A percentile compares a stretch with the other conserved stretches of the same genome.
Evolutionary conservation across 2,113 vertebrate genomes (phyloP).

Genomic region (Crypturellus undulatus): DNA sequence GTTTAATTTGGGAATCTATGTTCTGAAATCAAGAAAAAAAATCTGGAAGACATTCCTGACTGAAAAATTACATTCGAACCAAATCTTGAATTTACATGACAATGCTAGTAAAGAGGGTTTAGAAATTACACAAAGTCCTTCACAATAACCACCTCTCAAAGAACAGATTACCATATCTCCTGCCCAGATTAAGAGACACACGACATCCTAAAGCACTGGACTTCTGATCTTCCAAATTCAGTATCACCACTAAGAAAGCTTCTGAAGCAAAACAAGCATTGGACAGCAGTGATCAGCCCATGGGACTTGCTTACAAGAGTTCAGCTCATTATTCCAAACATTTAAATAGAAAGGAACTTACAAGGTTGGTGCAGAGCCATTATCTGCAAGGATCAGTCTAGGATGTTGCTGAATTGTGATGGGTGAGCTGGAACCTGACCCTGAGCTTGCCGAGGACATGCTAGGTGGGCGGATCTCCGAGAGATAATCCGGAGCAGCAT

Average conservation of each 20-base stretch:
- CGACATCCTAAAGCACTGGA: neutral
- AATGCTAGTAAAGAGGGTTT: neutral
- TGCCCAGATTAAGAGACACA: neutral
- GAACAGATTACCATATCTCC: neutral
- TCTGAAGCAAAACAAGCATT: neutral
- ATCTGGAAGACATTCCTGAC: neutral
- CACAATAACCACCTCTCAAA: neutral
- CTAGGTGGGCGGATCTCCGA: conserved; percentile 92
- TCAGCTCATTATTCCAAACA: neutral
- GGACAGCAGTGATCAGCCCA: neutral
- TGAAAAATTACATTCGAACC: neutral
- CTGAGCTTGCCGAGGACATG: conserved; percentile 94
- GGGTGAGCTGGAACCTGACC: conserved; percentile 91
- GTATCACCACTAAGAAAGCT: neutral
- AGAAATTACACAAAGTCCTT: neutral
- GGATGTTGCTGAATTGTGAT: conserved; percentile 91
- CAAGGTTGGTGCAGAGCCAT: conserved; percentile 87
- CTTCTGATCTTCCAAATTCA: neutral
- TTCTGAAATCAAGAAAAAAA: neutral
- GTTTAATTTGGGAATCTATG: neutral
- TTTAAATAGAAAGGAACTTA: conserved; percentile 75
- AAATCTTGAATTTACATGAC: neutral
- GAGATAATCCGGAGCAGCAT: conserved; percentile 87
- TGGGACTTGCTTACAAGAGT: neutral
- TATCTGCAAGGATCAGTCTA: conserved; percentile 85